phyloP scores from a whole-genome alignment of 92 coral and sea anemone species.

The Umimayanthus kanabou region DNA sequence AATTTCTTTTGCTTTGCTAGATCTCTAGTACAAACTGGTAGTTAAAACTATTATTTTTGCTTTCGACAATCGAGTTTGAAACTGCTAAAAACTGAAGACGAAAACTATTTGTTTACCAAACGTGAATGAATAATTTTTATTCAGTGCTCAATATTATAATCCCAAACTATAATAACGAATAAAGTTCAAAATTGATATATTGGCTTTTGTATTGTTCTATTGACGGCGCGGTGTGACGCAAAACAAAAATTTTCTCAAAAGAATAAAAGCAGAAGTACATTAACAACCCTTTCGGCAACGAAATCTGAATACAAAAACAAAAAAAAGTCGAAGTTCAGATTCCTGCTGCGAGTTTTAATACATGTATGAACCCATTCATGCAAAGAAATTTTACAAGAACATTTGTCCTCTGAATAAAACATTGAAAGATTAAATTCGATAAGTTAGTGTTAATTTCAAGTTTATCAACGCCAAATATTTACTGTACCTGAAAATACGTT shows the following conservation, averaged over 20 bases:
- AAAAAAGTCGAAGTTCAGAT: not conserved
- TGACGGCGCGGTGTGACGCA: not conserved
- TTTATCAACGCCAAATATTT: not conserved
- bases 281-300: not conserved
- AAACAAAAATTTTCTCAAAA: not conserved
- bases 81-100: not conserved
- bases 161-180: not conserved
- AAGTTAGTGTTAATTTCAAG: not conserved
- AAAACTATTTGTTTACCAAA: not conserved
- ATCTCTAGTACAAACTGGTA: not conserved
- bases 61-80: not conserved
- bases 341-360: not conserved
- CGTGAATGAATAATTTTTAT: too few species aligned
- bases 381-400: slow-evolving; percentile 31
- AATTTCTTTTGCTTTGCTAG: not conserved
- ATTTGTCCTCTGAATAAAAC: not conserved
- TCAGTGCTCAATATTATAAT: not conserved
- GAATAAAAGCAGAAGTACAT: not conserved
- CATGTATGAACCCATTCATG: slow-evolving; percentile 4
- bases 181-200: not conserved
- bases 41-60: not conserved
- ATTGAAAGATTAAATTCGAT: not conserved
- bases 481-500: not conserved
- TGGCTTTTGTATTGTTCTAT: not conserved
- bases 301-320: not conserved